Percentiles rank a stretch among this genome's conserved stretches.
phyloP scores from a whole-genome alignment of 2,113 vertebrate genomes.

The Todiramphus saurophagus region DNA sequence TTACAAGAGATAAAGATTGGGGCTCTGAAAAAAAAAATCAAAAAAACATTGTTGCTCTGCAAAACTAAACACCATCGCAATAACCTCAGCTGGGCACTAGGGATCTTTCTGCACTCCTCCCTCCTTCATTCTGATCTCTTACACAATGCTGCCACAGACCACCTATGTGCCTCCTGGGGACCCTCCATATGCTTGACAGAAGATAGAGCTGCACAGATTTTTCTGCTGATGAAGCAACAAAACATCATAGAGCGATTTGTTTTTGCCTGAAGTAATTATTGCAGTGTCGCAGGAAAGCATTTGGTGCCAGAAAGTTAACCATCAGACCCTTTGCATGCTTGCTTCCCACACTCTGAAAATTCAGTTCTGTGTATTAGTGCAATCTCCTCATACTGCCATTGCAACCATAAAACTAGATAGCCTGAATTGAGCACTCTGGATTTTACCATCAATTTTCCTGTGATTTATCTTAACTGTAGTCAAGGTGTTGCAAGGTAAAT shows the following conservation, averaged over 20 bases:
- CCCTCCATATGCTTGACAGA: background rate
- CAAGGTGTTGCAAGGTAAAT: background rate
- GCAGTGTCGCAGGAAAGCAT: background rate
- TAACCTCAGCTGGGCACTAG: background rate
- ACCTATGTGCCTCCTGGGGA: background rate
- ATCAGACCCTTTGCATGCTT: conserved; percentile 24
- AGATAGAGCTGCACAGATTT: background rate
- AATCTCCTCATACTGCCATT: background rate
- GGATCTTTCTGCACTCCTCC: background rate
- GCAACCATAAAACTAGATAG: background rate
- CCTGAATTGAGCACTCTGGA: background rate
- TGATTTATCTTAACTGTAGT: background rate
- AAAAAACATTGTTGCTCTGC: background rate
- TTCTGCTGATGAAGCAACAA: conserved; percentile 48
- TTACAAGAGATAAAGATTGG: background rate
- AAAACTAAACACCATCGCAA: background rate
- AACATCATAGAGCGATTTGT: background rate
- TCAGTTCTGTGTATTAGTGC: background rate
- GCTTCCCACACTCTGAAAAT: conserved; percentile 28
- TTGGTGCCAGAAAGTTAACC: conserved; percentile 38
- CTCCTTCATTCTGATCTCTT: background rate
- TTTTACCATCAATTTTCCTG: background rate
- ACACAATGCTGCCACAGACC: background rate
- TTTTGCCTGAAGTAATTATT: conserved; percentile 50
- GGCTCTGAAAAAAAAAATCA: background rate